Base-by-base conservation (phyloP, 2,888 invertebrate genomes). In the Cerastoderma edule region DNA sequence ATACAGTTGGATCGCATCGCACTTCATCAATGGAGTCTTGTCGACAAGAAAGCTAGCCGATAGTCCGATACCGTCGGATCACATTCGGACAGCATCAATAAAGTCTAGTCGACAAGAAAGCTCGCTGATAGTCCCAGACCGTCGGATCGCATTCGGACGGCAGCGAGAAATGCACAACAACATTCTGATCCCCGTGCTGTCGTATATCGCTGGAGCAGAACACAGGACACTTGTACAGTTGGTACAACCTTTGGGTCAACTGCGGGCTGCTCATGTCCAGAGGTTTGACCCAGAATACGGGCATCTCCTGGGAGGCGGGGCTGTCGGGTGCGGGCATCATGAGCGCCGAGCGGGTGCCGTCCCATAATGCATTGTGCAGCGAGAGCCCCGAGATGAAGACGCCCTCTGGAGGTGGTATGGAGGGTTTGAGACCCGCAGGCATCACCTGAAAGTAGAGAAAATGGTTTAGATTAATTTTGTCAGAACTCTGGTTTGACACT, bases 341-440 rank as follows among this genome's bases (percentile, higher is more conserved):
- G 19, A 91, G 77, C 24, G 84, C 78, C 0, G 82, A 78, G 24
- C 83, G 64, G 2, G 83, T 83, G 6, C 78, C 79, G 75, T 91
- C 90, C 91, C 91, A 91, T 30, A 85, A 78, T 56, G 91, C 91
- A 82, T 91, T 89, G 78, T 89, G 85, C 13, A 91, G 84, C 28
- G 76, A 74, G 30, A 91, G 78, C 8, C 88, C 87, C 8, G 83
- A 83, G 32, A 91, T 75, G 67, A 89, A 91, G 1, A 88, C 85
- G 5, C 91, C 91, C 70, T 84, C 79, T 28, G 80, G 67, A 27
- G 91, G 89, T 33, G 89, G 78, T 5, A 69, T 67, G 0, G 85
- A 83, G 8, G 90, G 87, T 16, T 68, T 67, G 44, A 87, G 69
- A 8, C 86, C 88, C 35, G 79, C 69, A 22, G 89, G 89, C 89